Evolutionary conservation across 64 coral and sea anemone species (phyloP).

Genomic region (Montipora cactus): DNA sequence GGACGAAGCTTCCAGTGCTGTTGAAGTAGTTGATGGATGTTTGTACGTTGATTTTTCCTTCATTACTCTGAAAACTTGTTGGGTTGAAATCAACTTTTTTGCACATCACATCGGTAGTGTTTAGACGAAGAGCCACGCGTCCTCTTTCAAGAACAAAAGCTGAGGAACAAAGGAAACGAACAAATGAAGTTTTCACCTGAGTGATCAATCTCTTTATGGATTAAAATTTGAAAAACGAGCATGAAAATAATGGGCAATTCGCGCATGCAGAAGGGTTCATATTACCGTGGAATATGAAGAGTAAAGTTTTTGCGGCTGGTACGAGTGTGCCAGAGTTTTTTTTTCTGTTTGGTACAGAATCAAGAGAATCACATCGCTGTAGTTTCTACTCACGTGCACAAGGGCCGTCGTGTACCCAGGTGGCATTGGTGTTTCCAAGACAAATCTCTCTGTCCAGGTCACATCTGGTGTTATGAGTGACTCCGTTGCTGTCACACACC

Average conservation of each 20-base stretch:
- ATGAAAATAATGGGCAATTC: too few species aligned
- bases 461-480: neutral
- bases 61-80: neutral
- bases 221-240: too few species aligned
- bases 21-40: slow-evolving; percentile 83
- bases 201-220: too few species aligned
- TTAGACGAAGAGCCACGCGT: slow-evolving; percentile 56
- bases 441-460: neutral
- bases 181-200: too few species aligned
- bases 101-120: slow-evolving; percentile 81
- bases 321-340: too few species aligned
- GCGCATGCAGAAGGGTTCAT: too few species aligned
- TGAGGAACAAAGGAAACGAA: neutral
- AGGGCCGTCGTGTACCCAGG: neutral
- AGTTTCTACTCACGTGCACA: neutral
- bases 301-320: too few species aligned
- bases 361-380: neutral
- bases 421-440: slow-evolving; percentile 2
- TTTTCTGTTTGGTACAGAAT: too few species aligned
- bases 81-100: slow-evolving; percentile 22
- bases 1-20: slow-evolving; percentile 24
- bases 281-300: too few species aligned
- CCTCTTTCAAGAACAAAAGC: slow-evolving; percentile 74
- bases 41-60: slow-evolving; percentile 63
- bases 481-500: neutral